phyloP scores from a whole-genome alignment of 2,888 invertebrate genomes.

The Vesta saturnalis region DNA sequence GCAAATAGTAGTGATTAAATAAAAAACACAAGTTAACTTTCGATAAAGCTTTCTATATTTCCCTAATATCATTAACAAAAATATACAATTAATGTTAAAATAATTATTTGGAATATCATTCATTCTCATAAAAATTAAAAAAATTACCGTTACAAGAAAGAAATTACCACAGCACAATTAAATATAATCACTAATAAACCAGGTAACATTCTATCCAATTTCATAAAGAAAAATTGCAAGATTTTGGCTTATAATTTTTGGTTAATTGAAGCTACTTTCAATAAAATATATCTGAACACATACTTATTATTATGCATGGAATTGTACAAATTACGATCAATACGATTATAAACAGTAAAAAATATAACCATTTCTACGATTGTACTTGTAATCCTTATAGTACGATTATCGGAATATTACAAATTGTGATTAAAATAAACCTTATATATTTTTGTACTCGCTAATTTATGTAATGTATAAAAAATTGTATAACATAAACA shows the following conservation, averaged over 20 bases:
- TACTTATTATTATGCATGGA: no score
- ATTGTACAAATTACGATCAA: no score
- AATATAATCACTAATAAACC: constrained; percentile 24
- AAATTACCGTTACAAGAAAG: constrained; percentile 17
- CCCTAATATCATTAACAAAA: constrained; percentile 16
- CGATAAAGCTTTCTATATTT: constrained; percentile 9
- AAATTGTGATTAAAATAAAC: background rate
- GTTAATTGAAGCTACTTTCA: background rate
- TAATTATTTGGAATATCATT: constrained; percentile 31
- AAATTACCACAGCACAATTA: constrained; percentile 37
- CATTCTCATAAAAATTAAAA: constrained; percentile 24
- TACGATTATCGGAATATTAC: background rate
- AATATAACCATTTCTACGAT: background rate
- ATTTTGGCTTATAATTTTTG: constrained; percentile 15
- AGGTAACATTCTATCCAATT: constrained; percentile 9
- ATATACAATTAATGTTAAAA: constrained; percentile 8
- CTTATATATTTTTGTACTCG: background rate
- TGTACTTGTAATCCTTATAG: no score
- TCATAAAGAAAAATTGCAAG: constrained; percentile 6
- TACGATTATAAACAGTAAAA: no score
- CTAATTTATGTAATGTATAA: background rate
- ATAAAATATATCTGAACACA: background rate
- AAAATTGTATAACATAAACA: background rate
- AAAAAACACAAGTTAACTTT: background rate
- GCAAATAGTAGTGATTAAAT: background rate